Percentiles rank a stretch among this genome's conserved stretches.
phyloP scores from a whole-genome alignment of 2,113 vertebrate species.

The Myocastor coypus region DNA sequence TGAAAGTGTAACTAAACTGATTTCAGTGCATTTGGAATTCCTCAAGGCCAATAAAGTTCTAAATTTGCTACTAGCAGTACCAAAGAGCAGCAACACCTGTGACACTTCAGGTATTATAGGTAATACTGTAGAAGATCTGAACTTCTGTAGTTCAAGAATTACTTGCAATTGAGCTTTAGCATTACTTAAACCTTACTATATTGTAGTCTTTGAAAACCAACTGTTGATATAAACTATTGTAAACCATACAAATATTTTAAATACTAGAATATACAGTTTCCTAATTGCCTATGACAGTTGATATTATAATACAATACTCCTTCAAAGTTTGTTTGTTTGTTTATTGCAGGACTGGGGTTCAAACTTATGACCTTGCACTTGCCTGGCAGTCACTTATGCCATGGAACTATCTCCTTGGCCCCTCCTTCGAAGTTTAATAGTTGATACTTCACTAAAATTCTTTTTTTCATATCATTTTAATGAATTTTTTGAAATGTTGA shows the following conservation, averaged over 20 bases:
- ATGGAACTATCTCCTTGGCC: too few species aligned
- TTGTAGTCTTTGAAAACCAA: constrained; percentile 51
- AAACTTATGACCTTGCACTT: too few species aligned
- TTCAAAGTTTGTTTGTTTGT: too few species aligned
- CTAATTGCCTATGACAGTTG: constrained; percentile 2
- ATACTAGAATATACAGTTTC: constrained; percentile 31
- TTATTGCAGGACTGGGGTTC: too few species aligned
- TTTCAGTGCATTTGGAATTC: constrained; percentile 49
- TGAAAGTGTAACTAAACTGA: constrained; percentile 3
- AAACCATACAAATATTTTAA: constrained; percentile 29
- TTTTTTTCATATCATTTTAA: constrained; percentile 23
- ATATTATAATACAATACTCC: constrained; percentile 25
- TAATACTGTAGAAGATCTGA: constrained; percentile 20
- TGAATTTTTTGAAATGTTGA: not conserved
- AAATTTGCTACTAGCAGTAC: not conserved
- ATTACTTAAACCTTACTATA: constrained; percentile 57
- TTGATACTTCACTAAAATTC: constrained; percentile 23
- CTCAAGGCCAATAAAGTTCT: constrained; percentile 18
- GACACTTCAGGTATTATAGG: not conserved
- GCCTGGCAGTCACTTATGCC: too few species aligned
- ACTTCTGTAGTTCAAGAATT: not conserved
- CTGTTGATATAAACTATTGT: constrained; percentile 44
- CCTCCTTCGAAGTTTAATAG: constrained; percentile 27
- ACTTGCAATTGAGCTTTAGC: constrained; percentile 21
- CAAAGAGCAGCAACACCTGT: not conserved